Evolutionary conservation across 2,888 invertebrate species (phyloP).

Genomic region (Protophormia terraenovae): DNA sequence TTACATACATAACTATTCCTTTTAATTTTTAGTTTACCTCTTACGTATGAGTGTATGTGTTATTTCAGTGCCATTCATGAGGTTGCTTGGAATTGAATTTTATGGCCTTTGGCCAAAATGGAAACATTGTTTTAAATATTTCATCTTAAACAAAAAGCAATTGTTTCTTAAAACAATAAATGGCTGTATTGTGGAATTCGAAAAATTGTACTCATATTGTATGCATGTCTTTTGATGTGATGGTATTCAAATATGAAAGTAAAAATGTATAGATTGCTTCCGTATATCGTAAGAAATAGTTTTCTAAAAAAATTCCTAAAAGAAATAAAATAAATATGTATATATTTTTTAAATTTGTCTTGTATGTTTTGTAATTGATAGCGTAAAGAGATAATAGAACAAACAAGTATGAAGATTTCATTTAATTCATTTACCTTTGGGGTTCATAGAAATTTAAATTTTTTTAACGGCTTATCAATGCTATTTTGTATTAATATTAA

Average conservation of each 20-base stretch:
- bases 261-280: neutral
- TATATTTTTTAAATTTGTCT: too few relatives aligned
- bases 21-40: neutral
- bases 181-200: neutral
- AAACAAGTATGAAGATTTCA: too few relatives aligned
- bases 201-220: neutral
- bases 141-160: constrained; percentile 13
- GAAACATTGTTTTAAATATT: constrained; percentile 14
- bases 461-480: too few relatives aligned
- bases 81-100: constrained; percentile 43
- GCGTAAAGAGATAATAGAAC: too few relatives aligned
- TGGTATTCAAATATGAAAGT: neutral
- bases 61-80: constrained; percentile 30
- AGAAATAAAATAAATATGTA: too few relatives aligned
- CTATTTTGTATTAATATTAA: too few relatives aligned
- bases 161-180: constrained; percentile 33
- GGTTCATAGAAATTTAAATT: too few relatives aligned
- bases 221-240: constrained; percentile 17
- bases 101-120: constrained; percentile 51
- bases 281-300: neutral
- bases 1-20: constrained; percentile 11
- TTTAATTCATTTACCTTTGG: too few relatives aligned
- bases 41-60: neutral
- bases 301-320: too few relatives aligned
- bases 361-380: too few relatives aligned